A percentile compares a stretch with the other conserved stretches of the same genome.
phyloP scores from a whole-genome alignment of 1,140 invertebrate species.

The Euura lappo region DNA sequence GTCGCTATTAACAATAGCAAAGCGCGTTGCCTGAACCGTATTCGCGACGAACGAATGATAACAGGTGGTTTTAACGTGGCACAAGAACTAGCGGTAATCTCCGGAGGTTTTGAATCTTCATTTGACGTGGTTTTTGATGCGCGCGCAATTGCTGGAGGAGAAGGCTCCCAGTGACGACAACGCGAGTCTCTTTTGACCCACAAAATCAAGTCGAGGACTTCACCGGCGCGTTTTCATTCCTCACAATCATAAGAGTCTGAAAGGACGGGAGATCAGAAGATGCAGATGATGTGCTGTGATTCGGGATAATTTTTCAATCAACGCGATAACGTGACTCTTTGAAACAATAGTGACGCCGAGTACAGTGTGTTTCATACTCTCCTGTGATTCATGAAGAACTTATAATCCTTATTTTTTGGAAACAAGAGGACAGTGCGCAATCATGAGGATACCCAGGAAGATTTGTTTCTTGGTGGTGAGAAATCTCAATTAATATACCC shows the following conservation, averaged over 20 bases:
- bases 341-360: background rate
- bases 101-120: background rate
- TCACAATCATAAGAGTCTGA: conserved; percentile 2
- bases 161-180: background rate
- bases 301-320: background rate
- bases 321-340: background rate
- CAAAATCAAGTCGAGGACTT: conserved; percentile 1
- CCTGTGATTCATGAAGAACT: background rate
- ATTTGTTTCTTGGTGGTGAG: background rate
- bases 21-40: background rate
- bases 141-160: background rate
- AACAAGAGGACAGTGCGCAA: background rate
- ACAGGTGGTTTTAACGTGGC: background rate
- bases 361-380: background rate
- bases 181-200: conserved; percentile 6
- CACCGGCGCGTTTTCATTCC: background rate
- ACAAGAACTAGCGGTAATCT: background rate
- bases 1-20: background rate
- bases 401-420: background rate
- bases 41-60: background rate
- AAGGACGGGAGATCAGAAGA: background rate
- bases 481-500: background rate
- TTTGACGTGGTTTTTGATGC: background rate
- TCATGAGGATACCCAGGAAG: background rate
- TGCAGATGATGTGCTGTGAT: background rate